Evolutionary conservation across 2,113 vertebrate genomes (phyloP), one percentile per base, ranked within the genome.

Genomic region (Balaenoptera acutorostrata): DNA sequence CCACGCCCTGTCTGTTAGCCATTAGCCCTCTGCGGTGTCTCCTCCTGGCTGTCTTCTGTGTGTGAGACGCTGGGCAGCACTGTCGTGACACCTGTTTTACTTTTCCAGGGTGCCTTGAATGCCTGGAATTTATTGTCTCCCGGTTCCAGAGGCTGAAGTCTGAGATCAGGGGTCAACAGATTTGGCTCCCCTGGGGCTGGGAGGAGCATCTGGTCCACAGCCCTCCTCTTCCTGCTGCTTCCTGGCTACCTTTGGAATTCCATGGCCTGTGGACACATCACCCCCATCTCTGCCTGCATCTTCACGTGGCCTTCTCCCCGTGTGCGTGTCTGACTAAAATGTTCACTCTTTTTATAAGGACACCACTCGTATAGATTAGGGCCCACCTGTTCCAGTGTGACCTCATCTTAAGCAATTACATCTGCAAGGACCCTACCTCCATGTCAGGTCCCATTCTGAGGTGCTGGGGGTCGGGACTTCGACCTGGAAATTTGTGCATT

Each of bases 1-100:
- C 57, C 36, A 2, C 2, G 5, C 8, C 39, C 31, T 41, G 41
- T 39, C 1, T 1, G 8, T 3, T 3, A 3, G 46, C 36, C 20
- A 0, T 0, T 0, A 1, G 14, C 52, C 11, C 75, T 20, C 13
- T 1, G 1, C 39, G 0, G 20, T 2, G 5, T 8, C 55, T 41
- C 55, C 49, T 29, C 78, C 52, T 15, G 39, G 41, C 41, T 44
- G 71, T 74, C 41, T 44, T 39, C 71, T 14, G 0, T 27, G 59
- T 63, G 74, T 52, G 8, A 44, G 49, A 14, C 1, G 0, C 2
- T 1, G 18, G 25, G 55, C 27, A 21, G 75, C 23, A 4, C 11
- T 2, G 12, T 6, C 4, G 0, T 11, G 13, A 27, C 3, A 9
- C 41, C n/a, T 0, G 18, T 7, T 33, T 20, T 5, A 0, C 52